Evolutionary conservation across 2,797 vertebrate genomes (phyloP), one percentile per base, ranked within the genome.

Genomic region (Ptychadena robeensis): DNA sequence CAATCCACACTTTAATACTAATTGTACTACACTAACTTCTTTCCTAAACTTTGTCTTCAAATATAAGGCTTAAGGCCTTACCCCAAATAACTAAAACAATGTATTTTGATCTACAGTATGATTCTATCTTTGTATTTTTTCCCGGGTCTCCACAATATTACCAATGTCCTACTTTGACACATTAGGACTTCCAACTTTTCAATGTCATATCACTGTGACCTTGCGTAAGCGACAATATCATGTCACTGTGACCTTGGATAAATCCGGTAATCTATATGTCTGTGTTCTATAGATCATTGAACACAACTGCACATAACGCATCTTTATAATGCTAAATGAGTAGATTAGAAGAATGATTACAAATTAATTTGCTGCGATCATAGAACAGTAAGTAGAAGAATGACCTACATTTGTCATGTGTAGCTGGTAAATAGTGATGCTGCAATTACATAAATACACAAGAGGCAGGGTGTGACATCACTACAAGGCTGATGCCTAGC

Each of bases 221-320:
- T 35, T 35, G 34, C 3, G 9, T 35, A 35, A 35, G 34, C 34
- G 3, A 35, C 3, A 30, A n/a, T n/a, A 10, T n/a, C 31, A 67
- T 67, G 44, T 30, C 38, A 57, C 48, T 65, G 28, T 82, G 73
- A 82, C 81, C 81, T 82, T 77, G 73, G 67, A 1, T 38, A 77
- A 35, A 53, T 82, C 80, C 68, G 35, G 48, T 4, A 9, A 12
- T 64, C 22, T 48, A 10, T 12, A 66, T n/a, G 35, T 57, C 22
- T 48, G 34, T 4, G 40, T 28, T 30, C 3, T 30, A 44, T 53
- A 53, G 44, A 22, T 53, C 44, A 22, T 53, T 22, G 15, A 22
- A 6, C 18, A 53, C 1, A 22, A 53, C 18, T 53, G n/a, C n/a
- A 22, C 18, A n/a, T 53, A 1, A 18, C 15, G 22, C 22, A 18